phyloP scores from a whole-genome alignment of 2,888 invertebrate genomes.

The Hecatera dysodea region DNA sequence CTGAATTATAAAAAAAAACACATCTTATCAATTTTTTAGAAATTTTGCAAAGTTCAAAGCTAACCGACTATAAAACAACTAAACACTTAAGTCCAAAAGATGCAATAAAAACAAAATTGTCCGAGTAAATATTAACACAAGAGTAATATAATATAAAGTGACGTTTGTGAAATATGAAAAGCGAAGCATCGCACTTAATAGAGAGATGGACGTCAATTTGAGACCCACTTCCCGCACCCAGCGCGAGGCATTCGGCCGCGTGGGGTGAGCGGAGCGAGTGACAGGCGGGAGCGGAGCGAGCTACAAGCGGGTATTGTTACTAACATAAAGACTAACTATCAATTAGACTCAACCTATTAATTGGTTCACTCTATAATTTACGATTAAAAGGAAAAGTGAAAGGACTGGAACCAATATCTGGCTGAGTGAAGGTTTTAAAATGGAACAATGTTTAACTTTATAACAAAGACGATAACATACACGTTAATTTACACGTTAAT shows the following conservation, averaged over 20 bases:
- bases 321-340: too few species aligned
- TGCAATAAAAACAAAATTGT: constrained; percentile 35
- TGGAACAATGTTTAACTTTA: too few species aligned
- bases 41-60: too few species aligned
- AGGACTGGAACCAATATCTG: too few species aligned
- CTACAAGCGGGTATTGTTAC: neutral
- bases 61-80: neutral
- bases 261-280: constrained; percentile 41
- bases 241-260: constrained; percentile 67
- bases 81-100: constrained; percentile 6
- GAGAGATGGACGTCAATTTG: constrained; percentile 80
- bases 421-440: too few species aligned
- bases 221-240: constrained; percentile 76
- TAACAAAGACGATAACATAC: too few species aligned
- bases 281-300: constrained; percentile 35
- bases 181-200: constrained; percentile 77
- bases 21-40: too few species aligned
- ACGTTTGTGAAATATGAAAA: constrained; percentile 77
- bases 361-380: too few species aligned
- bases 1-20: too few species aligned
- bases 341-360: too few species aligned
- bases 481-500: too few species aligned
- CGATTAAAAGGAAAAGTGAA: too few species aligned
- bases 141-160: constrained; percentile 66
- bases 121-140: constrained; percentile 55